Percentiles rank a stretch among this genome's conserved stretches.
Evolutionary conservation across 2,797 vertebrate genomes (phyloP).

Genomic region (Chromis chromis): DNA sequence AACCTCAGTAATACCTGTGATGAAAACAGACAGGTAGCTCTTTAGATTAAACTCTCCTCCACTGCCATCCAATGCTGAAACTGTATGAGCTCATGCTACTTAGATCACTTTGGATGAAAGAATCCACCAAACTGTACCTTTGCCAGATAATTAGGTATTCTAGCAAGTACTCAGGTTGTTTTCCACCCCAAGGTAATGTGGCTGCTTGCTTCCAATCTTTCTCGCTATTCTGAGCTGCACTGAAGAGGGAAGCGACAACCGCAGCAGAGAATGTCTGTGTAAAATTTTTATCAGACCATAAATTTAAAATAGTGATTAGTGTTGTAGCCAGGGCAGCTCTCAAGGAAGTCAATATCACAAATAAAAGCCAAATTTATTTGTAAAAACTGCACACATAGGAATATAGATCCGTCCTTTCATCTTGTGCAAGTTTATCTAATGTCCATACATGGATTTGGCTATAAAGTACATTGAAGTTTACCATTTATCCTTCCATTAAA

Average conservation of each 20-base stretch:
- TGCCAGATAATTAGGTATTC: conserved; percentile 29
- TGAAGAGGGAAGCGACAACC: conserved; percentile 4
- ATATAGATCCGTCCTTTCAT: not conserved
- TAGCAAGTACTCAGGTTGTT: conserved; percentile 21
- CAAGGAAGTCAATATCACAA: conserved; percentile 3
- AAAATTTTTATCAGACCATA: conserved; percentile 12
- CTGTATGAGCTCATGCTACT: conserved; percentile 36
- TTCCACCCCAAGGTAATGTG: conserved; percentile 23
- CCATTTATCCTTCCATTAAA: conserved; percentile 76
- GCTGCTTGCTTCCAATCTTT: conserved; percentile 25
- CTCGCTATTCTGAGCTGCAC: conserved; percentile 10
- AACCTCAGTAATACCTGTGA: conserved; percentile 3
- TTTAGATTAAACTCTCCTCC: conserved; percentile 42
- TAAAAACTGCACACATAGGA: not conserved
- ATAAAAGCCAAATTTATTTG: not conserved
- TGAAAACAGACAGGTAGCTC: conserved; percentile 25
- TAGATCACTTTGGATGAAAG: conserved; percentile 50
- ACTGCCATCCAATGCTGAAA: conserved; percentile 41
- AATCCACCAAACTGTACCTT: conserved; percentile 32
- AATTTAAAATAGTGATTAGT: conserved; percentile 15
- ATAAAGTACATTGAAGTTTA: conserved; percentile 58
- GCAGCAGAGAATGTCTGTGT: conserved; percentile 5
- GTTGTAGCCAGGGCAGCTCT: not conserved
- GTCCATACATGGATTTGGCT: conserved; percentile 30
- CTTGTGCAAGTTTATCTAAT: conserved; percentile 21